Percentiles rank a stretch among this genome's conserved stretches.
Conservation (phyloP, 2,113 vertebrate genomes). For the Falcunculus frontatus region DNA sequence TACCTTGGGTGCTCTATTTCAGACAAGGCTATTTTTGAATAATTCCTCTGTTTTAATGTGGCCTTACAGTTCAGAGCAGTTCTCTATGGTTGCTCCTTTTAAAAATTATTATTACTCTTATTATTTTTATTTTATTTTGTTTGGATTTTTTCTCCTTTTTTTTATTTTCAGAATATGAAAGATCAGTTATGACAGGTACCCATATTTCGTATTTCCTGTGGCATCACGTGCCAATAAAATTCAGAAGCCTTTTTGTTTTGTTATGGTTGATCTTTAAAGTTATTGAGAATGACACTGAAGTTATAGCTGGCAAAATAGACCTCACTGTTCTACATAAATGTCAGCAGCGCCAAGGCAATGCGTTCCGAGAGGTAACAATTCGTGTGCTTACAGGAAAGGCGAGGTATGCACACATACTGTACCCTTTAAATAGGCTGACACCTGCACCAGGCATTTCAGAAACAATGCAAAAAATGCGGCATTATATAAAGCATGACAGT, state of each 20-base stretch:
- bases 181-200: conserved; percentile 43
- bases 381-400: neutral
- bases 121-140: neutral
- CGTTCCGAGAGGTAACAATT: neutral
- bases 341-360: conserved; percentile 56
- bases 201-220: conserved; percentile 45
- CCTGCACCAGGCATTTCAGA: neutral
- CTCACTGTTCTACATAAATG: conserved; percentile 66
- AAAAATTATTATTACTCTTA: neutral
- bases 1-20: neutral
- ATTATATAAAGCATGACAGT: neutral
- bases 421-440: conserved; percentile 37
- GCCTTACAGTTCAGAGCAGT: neutral
- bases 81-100: neutral
- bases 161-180: neutral
- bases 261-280: conserved; percentile 75
- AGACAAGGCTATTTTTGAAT: conserved; percentile 5
- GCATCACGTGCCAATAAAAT: conserved; percentile 64
- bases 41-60: neutral
- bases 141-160: rapidly evolving
- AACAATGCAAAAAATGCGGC: neutral
- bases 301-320: conserved; percentile 62
- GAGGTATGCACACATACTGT: neutral
- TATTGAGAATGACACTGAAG: conserved; percentile 56
- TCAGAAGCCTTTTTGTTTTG: conserved; percentile 52